Base-by-base conservation (phyloP, 2,113 vertebrate genomes). In the Turdus rufiventris region DNA sequence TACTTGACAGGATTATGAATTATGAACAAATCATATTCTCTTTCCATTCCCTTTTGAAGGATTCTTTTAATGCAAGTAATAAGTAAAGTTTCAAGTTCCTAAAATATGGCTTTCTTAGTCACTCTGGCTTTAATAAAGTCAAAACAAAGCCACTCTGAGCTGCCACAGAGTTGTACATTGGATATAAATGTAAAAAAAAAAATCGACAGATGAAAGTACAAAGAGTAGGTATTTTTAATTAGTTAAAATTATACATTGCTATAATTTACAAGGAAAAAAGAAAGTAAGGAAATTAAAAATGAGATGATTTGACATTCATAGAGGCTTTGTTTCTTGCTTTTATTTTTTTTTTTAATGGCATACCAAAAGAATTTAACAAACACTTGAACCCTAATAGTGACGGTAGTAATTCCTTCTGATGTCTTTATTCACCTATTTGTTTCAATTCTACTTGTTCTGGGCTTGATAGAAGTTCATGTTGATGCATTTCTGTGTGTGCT, bases 1-100 rank as follows among this genome's bases (percentile, higher is more conserved):
- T 95, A 72, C 82, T 96, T 88, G 86, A 91, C 40, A 95, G 81
- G 33, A 82, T 79, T 95, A 95, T 96, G 81, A 97, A 95, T 96
- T 95, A 96, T 92, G 93, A 96, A 95, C 43, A 94, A 96, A 94
- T 72, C 29, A 43, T 91, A 83, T 79, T 88, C 54, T 91, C 53
- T n/a, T 94, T 96, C 79, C 43, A 61, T 31, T 87, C 26, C 8
- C 6, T 65, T 88, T 91, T 91, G 91, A 94, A 95, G 33, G 29
- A 75, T 95, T 36, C 13, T 94, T 96, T 95, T 77, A 95, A 73
- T 71, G 88, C 54, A 91, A 88, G 75, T 76, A 84, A 93, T 93
- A 95, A 95, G 89, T 28, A 89, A 68, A 89, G 36, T 83, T 96
- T 94, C 53, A 70, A n/a, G 20, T 80, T 74, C 56, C 72, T 72